These are phyloP conservation scores for Belonocnema kinseyi DNA, from an alignment of 1,140 invertebrate species.

Conservation along the genomic window DNA sequence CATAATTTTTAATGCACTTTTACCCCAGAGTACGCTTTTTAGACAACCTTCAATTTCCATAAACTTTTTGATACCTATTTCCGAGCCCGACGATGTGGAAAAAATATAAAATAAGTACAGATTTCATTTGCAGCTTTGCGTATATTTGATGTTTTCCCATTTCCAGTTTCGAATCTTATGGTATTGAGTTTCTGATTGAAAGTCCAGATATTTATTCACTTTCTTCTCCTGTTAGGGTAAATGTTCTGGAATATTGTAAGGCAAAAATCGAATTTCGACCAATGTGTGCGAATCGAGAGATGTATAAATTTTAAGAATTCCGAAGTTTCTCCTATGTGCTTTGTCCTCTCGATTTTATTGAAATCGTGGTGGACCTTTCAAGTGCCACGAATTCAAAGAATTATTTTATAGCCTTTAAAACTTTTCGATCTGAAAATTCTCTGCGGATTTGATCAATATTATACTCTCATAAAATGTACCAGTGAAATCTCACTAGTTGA, in stretches of 20 bases:
- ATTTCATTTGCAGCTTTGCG: no score
- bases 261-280: background rate
- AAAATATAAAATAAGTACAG: no score
- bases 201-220: background rate
- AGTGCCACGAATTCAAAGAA: background rate
- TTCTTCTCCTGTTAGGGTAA: background rate
- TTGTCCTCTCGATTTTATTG: background rate
- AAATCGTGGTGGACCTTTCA: slow-evolving; percentile 20
- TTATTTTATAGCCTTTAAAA: background rate
- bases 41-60: no score
- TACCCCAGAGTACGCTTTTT: no score
- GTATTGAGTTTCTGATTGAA: background rate
- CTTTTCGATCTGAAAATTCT: background rate
- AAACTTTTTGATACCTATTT: no score
- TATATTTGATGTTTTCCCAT: no score
- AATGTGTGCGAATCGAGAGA: background rate
- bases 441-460: no score
- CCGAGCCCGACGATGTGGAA: no score
- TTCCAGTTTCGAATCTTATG: background rate
- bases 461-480: no score
- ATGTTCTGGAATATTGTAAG: slow-evolving; percentile 2
- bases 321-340: background rate
- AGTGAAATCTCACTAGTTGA: no score
- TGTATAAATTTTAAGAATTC: slow-evolving; percentile 9
- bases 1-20: no score